Conservation (phyloP, 2,797 vertebrate species). For the Morus bassanus region DNA sequence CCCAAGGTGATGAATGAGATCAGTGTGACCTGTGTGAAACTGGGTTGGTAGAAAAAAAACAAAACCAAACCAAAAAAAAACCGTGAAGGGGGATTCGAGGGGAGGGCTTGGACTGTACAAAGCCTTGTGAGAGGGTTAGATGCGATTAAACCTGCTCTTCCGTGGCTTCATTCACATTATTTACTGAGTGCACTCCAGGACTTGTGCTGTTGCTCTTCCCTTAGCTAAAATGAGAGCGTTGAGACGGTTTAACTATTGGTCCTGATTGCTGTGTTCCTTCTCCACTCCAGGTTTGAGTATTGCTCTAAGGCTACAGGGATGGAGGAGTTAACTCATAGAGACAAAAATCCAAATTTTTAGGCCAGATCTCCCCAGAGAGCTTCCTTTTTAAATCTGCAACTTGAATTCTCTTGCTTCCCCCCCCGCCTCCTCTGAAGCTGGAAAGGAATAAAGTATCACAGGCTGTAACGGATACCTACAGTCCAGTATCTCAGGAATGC, state of each 20-base stretch:
- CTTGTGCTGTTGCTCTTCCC: background rate
- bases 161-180: fast-evolving
- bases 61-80: background rate
- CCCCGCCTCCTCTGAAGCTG: background rate
- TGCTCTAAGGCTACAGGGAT: background rate
- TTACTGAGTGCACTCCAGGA: background rate
- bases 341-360: background rate
- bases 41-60: background rate
- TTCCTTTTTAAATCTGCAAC: background rate
- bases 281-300: background rate
- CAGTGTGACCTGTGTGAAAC: background rate
- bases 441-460: background rate
- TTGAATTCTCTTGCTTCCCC: background rate
- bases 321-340: background rate
- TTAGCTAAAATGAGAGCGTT: background rate
- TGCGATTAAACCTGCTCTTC: background rate
- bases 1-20: background rate
- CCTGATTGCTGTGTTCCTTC: background rate
- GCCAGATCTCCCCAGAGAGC: background rate
- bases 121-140: background rate
- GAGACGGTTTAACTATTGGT: background rate
- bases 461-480: background rate
- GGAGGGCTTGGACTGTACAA: background rate
- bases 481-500: background rate
- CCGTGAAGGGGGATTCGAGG: background rate